Conservation (phyloP, 2,113 vertebrate genomes). For the Meriones unguiculatus region DNA sequence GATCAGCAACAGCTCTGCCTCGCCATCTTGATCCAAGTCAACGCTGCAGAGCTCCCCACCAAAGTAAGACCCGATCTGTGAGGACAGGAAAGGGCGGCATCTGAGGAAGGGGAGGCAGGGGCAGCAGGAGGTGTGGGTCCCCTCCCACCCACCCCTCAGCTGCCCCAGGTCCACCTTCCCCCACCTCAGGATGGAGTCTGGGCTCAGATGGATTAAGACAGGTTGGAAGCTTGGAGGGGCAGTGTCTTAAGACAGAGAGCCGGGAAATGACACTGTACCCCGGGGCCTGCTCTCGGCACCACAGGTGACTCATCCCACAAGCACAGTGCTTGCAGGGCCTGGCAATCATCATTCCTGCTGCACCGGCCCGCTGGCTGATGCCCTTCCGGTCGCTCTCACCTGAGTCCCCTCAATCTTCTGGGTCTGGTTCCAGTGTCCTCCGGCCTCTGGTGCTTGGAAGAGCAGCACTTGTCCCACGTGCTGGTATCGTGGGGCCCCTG, state of each 20-base stretch:
- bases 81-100: background rate
- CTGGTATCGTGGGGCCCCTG: slow-evolving; percentile 82
- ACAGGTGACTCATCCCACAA: background rate
- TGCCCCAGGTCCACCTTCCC: no score
- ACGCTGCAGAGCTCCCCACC: slow-evolving; percentile 90
- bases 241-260: background rate
- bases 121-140: background rate
- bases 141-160: no score
- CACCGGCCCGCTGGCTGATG: fast-evolving
- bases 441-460: slow-evolving; percentile 58
- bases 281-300: background rate
- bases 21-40: slow-evolving; percentile 82
- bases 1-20: slow-evolving; percentile 89
- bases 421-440: slow-evolving; percentile 69
- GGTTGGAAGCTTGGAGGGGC: background rate
- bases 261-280: no score
- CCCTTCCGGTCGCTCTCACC: slow-evolving; percentile 59
- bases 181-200: background rate
- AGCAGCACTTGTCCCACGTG: slow-evolving; percentile 81
- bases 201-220: background rate
- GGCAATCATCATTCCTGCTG: fast-evolving
- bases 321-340: background rate
- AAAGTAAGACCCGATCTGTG: slow-evolving; percentile 92
- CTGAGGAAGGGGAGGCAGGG: background rate
- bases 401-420: slow-evolving; percentile 79